Evolutionary conservation across 2,113 vertebrate species (phyloP), one percentile per base, ranked within the genome.

Genomic region (Haemorhous mexicanus): DNA sequence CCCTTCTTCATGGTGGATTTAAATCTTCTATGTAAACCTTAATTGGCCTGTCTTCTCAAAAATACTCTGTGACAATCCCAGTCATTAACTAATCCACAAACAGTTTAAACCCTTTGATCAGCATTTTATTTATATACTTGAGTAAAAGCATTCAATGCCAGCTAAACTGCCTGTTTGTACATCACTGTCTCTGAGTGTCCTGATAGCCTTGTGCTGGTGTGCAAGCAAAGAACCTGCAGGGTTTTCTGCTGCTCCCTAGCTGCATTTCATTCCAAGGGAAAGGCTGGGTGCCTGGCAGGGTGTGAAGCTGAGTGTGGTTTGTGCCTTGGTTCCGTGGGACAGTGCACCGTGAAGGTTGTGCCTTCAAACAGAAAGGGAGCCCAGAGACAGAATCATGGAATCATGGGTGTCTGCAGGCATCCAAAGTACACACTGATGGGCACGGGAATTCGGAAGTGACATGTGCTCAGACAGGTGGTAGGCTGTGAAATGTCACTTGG

Each of bases 21-120:
- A 89, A 77, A 52, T 90, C 83, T 93, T 94, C 35, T 63, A 2
- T 67, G 58, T 77, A 88, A 92, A 79, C 63, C 80, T 95, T 95
- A 90, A 96, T 94, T 90, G 90, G 69, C 62, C 58, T 67, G 55
- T 90, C 92, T 88, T 94, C 72, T 94, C 55, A 90, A 88, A 96
- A 92, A 20, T 66, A 59, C 39, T 64, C 68, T 93, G 74, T 47
- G 83, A 91, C 13, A 3, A 77, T 89, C 58, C 74, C 86, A 79
- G 90, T 84, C 80, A 84, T 94, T 95, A 79, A 76, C 63, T 89
- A 94, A 93, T 85, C 58, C 58, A 75, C 95, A 84, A 95, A 78
- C 35, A 32, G 68, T 93, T 94, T 75, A 92, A 96, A 70, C 27
- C 20, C n/a, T 91, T 95, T 88, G 80, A 73, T 72, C 47, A 69